A percentile compares a stretch with the other conserved stretches of the same genome.
Evolutionary conservation across 1,140 invertebrate genomes (phyloP).

Genomic region (Parasteatoda tepidariorum): DNA sequence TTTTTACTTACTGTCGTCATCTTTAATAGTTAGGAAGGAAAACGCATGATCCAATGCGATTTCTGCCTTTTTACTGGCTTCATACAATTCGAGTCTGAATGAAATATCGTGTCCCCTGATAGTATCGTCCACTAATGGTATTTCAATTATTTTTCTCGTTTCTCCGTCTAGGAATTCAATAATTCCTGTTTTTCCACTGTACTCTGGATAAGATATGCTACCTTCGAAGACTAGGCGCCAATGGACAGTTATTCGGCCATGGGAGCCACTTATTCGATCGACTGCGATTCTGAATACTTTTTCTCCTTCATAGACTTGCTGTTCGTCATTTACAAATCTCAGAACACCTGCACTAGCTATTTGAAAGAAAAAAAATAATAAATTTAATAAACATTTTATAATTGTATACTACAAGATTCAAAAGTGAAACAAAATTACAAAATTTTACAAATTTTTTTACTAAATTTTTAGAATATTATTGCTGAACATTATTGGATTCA

Average conservation of each 20-base stretch:
- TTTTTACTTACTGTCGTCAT: constrained; percentile 29
- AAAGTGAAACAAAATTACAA: no score
- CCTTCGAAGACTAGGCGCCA: not conserved
- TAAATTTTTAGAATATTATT: no score
- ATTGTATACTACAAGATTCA: no score
- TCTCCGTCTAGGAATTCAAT: not conserved
- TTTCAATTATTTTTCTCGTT: not conserved
- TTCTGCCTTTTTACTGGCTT: not conserved
- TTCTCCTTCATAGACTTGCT: not conserved
- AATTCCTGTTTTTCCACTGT: not conserved
- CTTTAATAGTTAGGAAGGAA: not conserved
- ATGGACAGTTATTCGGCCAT: not conserved
- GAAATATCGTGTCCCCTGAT: not conserved
- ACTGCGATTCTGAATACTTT: not conserved
- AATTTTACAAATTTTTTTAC: no score
- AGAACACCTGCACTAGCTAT: not conserved
- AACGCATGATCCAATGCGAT: not conserved
- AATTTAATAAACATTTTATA: not conserved
- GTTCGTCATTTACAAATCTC: not conserved
- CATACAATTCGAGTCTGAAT: not conserved
- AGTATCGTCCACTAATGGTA: not conserved
- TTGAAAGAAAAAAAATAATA: not conserved
- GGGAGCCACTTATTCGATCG: not conserved
- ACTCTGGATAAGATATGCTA: not conserved
- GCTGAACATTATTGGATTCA: no score